A percentile compares a stretch with the other conserved stretches of the same genome.
Evolutionary conservation across 2,888 invertebrate genomes (phyloP).

Genomic region (Erannis defoliaria): DNA sequence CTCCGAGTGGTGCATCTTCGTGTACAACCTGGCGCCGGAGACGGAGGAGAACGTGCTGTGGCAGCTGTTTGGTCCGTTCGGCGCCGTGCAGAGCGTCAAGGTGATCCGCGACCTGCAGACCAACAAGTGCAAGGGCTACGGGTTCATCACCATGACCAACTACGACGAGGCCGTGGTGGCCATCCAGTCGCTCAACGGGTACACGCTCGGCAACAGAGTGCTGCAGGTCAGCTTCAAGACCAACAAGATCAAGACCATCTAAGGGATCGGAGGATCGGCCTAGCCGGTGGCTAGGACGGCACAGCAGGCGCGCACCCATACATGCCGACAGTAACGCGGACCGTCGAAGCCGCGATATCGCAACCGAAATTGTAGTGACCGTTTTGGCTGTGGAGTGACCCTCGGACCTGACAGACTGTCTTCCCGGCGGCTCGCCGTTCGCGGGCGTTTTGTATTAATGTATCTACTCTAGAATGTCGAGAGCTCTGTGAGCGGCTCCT

Average conservation of each 20-base stretch:
- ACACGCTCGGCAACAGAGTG: slow-evolving; percentile 95
- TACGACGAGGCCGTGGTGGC: slow-evolving; percentile 97
- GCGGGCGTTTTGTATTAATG: slow-evolving; percentile 70
- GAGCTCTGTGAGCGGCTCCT: slow-evolving; percentile 72
- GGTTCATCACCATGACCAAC: slow-evolving; percentile 98
- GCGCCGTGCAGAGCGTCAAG: slow-evolving; percentile 97
- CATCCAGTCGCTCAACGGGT: slow-evolving; percentile 96
- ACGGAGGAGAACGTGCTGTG: slow-evolving; percentile 98
- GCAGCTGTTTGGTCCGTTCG: slow-evolving; percentile 98
- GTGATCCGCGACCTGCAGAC: slow-evolving; percentile 96
- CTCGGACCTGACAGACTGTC: slow-evolving; percentile 53
- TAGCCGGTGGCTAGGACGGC: slow-evolving; percentile 83
- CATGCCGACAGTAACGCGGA: slow-evolving; percentile 57
- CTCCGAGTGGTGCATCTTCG: slow-evolving; percentile 97
- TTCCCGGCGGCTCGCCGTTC: slow-evolving; percentile 53
- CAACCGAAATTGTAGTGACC: slow-evolving; percentile 41
- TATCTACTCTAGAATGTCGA: slow-evolving; percentile 72
- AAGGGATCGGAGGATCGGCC: slow-evolving; percentile 79
- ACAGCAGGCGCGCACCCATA: slow-evolving; percentile 85
- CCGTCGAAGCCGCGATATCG: slow-evolving; percentile 35
- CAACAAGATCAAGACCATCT: slow-evolving; percentile 91
- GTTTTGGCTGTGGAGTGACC: slow-evolving; percentile 44
- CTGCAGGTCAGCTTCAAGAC: slow-evolving; percentile 97
- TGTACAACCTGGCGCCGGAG: slow-evolving; percentile 98
- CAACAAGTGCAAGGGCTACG: slow-evolving; percentile 98